Conservation (phyloP, 2,113 vertebrate genomes). For the Ochotona curzoniae region DNA sequence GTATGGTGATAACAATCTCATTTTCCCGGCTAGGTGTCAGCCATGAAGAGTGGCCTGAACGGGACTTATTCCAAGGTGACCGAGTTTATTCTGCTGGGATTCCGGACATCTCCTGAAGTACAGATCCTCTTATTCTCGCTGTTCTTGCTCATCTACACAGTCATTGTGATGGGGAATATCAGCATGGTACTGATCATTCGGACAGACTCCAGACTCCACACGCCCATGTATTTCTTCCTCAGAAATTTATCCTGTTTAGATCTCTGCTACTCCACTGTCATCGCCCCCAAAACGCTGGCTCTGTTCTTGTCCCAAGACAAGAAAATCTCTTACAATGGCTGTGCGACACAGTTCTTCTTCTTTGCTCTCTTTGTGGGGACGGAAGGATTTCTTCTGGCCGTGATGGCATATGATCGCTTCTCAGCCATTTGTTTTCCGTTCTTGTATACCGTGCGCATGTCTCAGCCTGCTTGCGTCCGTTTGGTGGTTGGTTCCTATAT, state of each 20-base stretch:
- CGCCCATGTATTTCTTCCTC: constrained; percentile 83
- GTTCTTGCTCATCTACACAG: constrained; percentile 73
- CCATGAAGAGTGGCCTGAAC: constrained; percentile 1
- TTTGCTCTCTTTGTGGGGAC: constrained; percentile 83
- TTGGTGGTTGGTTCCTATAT: constrained; percentile 77
- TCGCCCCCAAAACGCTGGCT: constrained; percentile 78
- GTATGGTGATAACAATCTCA: neutral
- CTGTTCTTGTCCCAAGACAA: constrained; percentile 70
- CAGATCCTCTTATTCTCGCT: constrained; percentile 72
- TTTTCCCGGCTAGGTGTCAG: constrained; percentile 33
- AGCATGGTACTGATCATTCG: constrained; percentile 75
- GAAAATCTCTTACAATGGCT: constrained; percentile 78
- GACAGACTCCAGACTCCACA: constrained; percentile 76
- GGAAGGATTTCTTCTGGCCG: constrained; percentile 81
- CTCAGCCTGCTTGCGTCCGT: constrained; percentile 55
- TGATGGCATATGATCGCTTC: constrained; percentile 81
- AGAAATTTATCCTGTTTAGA: constrained; percentile 81
- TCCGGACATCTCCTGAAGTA: constrained; percentile 19
- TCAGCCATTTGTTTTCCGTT: constrained; percentile 68
- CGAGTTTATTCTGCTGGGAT: constrained; percentile 78
- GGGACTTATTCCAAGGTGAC: constrained; percentile 64
- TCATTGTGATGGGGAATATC: constrained; percentile 72
- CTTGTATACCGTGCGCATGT: constrained; percentile 70
- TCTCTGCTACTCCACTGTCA: constrained; percentile 82
- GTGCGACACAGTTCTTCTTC: constrained; percentile 82